phyloP scores from a whole-genome alignment of 1,140 invertebrate species.

The Leptinotarsa undecemlineata region DNA sequence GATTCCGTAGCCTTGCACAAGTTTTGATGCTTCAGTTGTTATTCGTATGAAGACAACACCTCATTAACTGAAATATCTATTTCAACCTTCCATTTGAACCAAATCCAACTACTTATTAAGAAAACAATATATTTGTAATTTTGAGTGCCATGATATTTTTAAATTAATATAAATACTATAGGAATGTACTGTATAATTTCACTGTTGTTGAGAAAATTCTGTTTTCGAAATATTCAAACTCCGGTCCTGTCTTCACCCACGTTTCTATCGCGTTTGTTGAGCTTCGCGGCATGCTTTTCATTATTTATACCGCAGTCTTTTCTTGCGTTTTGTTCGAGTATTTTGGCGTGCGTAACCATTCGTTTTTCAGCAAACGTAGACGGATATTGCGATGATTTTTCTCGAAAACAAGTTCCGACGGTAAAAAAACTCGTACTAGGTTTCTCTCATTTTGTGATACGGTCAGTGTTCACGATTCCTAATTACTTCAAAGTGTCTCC shows the following conservation, averaged over 20 bases:
- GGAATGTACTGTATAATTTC: too few species aligned
- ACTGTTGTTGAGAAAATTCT: too few species aligned
- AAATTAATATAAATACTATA: too few species aligned
- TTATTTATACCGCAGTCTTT: not conserved
- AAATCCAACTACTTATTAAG: too few species aligned
- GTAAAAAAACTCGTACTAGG: not conserved
- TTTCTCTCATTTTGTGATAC: conserved; percentile 3
- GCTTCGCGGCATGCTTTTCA: not conserved
- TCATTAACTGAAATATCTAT: too few species aligned
- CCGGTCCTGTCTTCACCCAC: conserved; percentile 11
- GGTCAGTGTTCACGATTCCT: conserved; percentile 43
- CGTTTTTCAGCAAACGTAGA: not conserved
- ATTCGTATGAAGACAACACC: too few species aligned
- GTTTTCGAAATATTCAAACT: not conserved
- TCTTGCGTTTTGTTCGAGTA: not conserved
- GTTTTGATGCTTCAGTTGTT: too few species aligned
- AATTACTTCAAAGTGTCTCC: conserved; percentile 40
- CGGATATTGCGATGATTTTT: conserved; percentile 4
- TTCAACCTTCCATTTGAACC: too few species aligned
- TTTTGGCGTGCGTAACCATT: not conserved
- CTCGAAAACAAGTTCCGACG: not conserved
- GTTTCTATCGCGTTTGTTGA: not conserved
- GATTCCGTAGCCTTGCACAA: too few species aligned
- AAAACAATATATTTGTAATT: too few species aligned
- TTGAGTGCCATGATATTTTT: too few species aligned